Evolutionary conservation across 2,113 vertebrate species (phyloP), one percentile per base, ranked within the genome.

Genomic region (Bolborhynchus lineola): DNA sequence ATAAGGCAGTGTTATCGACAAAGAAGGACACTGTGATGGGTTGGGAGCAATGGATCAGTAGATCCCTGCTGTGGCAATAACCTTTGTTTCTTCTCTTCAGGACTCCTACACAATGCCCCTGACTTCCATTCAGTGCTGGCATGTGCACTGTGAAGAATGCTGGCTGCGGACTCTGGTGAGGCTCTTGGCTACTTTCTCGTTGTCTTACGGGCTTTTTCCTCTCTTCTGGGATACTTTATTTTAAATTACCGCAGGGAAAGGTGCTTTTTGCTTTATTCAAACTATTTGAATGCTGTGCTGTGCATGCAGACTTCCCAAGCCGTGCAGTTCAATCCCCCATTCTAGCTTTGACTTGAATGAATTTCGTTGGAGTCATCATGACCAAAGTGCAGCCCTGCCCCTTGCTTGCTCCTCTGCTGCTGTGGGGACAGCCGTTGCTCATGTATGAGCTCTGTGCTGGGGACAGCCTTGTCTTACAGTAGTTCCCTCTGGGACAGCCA

Each of bases 141-240:
- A 99, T 9, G 99, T 99, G 97, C 99, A 99, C 98, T 99, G 99
- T 98, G 99, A 99, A 98, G 99, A 99, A 97, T 99, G 99, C 98
- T 99, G 99, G 99, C 99, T 99, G 95, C 99, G 99, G 98, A 99
- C 99, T 98, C 98, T 99, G 99, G 99, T 99, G 98, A 98, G 98
- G 87, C 76, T 82, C 78, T 96, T 87, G 28, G 33, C 78, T 95
- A 39, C 39, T 95, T 97, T 86, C 67, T 85, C 72, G 6, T 69
- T 95, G n/a, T 33, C 35, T 90, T 86, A 21, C 19, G 70, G 28
- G 49, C 50, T 60, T 92, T 69, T 77, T 81, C 20, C 50, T 70
- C 46, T 90, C 68, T 90, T 90, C 18, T 62, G 39, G 52, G 12
- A 18, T 75, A 23, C 28, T 75, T 46, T 37, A 11, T 86, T 82